Conservation (phyloP, 2,113 vertebrate genomes). For the Pavo muticus region DNA sequence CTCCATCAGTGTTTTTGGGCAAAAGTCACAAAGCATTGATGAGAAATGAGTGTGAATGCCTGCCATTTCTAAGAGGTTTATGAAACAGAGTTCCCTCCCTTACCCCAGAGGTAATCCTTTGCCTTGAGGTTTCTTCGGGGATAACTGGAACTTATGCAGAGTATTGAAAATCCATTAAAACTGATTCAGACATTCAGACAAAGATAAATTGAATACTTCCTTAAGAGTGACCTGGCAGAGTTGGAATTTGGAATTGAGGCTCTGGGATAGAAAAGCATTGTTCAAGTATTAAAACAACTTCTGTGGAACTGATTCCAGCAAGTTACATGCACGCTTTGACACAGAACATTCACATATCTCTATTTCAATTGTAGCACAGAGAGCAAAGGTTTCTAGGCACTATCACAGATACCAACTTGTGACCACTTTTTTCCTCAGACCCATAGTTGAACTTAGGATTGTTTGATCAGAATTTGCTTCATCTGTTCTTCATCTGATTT, state of each 20-base stretch:
- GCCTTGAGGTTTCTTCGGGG: not conserved
- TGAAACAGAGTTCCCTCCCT: not conserved
- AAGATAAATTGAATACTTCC: not conserved
- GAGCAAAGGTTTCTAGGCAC: not conserved
- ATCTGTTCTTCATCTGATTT: not conserved
- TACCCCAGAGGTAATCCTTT: not conserved
- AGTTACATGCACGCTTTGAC: not conserved
- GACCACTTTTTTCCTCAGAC: not conserved
- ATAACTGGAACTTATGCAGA: not conserved
- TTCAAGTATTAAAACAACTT: not conserved
- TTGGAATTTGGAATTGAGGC: not conserved
- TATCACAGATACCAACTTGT: not conserved
- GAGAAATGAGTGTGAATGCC: not conserved
- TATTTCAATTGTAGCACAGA: not conserved
- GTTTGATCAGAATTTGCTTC: not conserved
- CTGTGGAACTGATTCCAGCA: not conserved
- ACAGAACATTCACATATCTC: not conserved
- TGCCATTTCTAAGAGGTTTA: not conserved
- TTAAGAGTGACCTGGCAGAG: not conserved
- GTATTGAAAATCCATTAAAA: not conserved
- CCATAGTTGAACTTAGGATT: not conserved
- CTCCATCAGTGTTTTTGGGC: not conserved
- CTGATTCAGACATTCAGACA: not conserved
- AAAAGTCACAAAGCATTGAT: not conserved
- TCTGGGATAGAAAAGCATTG: not conserved